Evolutionary conservation across 2,113 vertebrate species (phyloP).

Genomic region (Turdus rufiventris): DNA sequence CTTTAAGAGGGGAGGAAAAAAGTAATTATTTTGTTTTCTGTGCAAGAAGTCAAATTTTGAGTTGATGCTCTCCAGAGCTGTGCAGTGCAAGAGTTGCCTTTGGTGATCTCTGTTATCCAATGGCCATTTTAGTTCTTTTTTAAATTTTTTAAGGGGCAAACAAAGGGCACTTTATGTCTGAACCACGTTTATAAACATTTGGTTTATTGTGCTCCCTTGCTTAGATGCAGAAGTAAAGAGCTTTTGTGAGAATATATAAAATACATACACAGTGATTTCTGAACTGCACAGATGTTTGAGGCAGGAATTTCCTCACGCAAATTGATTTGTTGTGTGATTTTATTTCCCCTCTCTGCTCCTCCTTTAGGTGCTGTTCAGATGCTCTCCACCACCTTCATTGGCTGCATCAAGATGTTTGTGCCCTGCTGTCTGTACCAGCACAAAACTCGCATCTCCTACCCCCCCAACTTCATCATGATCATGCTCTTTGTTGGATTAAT

Average conservation of each 20-base stretch:
- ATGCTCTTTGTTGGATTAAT: slow-evolving; percentile 96
- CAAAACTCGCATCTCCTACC: slow-evolving; percentile 86
- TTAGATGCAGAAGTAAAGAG: background rate
- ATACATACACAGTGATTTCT: background rate
- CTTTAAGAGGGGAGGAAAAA: background rate
- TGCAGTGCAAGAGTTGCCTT: background rate
- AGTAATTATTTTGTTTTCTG: background rate
- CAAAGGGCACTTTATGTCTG: background rate
- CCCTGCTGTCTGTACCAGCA: slow-evolving; percentile 92
- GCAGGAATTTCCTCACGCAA: fast-evolving
- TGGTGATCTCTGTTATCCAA: background rate
- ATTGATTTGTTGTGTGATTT: background rate
- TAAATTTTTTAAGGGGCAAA: background rate
- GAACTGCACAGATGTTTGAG: fast-evolving
- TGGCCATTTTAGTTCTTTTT: background rate
- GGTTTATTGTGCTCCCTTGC: background rate
- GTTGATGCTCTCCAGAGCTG: background rate
- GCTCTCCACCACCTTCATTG: slow-evolving; percentile 93
- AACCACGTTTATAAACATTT: background rate
- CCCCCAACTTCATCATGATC: slow-evolving; percentile 91
- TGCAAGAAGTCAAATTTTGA: background rate
- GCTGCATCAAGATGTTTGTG: slow-evolving; percentile 87
- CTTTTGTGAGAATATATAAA: background rate
- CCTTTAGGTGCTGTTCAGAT: slow-evolving; percentile 89
- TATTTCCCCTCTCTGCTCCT: background rate